A percentile compares a stretch with the other conserved stretches of the same genome.
phyloP scores from a whole-genome alignment of 1,140 invertebrate species.

The Hesperophylax magnus region DNA sequence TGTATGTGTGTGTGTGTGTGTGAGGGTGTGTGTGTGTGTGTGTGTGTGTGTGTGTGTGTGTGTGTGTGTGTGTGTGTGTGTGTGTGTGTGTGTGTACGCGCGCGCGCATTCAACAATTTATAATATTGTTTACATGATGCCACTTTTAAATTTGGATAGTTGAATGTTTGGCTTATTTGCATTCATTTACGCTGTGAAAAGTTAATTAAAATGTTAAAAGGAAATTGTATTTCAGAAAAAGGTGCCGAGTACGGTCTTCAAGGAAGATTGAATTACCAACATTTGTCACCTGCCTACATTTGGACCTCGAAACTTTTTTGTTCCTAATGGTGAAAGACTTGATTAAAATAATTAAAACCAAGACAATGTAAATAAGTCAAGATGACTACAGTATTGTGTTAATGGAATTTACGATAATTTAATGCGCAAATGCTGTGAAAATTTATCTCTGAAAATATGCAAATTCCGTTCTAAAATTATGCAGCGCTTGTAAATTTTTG shows the following conservation, averaged over 20 bases:
- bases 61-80: too few relatives aligned
- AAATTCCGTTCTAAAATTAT: slow-evolving; percentile 30
- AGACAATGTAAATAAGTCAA: slow-evolving; percentile 28
- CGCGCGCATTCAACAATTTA: too few relatives aligned
- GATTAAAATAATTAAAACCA: slow-evolving; percentile 41
- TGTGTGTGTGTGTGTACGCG: too few relatives aligned
- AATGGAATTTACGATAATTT: slow-evolving; percentile 37
- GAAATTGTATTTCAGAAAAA: slow-evolving; percentile 16
- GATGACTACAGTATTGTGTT: slow-evolving; percentile 34
- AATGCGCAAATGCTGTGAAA: slow-evolving; percentile 33
- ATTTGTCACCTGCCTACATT: slow-evolving; percentile 41
- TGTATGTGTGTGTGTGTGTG: too few relatives aligned
- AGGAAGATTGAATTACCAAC: slow-evolving; percentile 36
- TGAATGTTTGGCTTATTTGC: too few relatives aligned
- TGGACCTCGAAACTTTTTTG: slow-evolving; percentile 28
- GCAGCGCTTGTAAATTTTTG: slow-evolving; percentile 27
- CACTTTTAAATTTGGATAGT: too few relatives aligned
- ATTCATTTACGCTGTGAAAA: neutral
- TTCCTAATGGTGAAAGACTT: slow-evolving; percentile 35
- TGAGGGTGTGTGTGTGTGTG: too few relatives aligned
- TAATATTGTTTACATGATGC: too few relatives aligned
- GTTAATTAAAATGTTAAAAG: slow-evolving; percentile 24
- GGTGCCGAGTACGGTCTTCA: neutral
- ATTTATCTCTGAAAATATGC: slow-evolving; percentile 35
- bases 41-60: too few relatives aligned